Conservation (phyloP, 2,113 vertebrate genomes). For the Rousettus leschenaultii region DNA sequence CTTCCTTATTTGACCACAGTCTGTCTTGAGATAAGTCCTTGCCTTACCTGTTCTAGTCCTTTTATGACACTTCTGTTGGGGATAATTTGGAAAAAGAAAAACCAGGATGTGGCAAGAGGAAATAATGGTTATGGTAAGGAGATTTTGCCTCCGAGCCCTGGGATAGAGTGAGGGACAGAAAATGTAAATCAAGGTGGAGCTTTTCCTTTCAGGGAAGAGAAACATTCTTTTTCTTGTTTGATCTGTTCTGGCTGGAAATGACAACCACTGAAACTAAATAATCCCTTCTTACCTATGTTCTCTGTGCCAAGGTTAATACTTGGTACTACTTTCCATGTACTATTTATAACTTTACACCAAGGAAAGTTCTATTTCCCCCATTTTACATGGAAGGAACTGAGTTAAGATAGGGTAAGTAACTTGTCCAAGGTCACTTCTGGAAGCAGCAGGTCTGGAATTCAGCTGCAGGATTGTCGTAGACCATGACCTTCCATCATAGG, state of each 20-base stretch:
- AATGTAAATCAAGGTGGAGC: background rate
- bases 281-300: background rate
- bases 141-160: background rate
- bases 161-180: background rate
- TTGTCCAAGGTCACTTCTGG: background rate
- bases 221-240: background rate
- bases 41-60: conserved; percentile 15
- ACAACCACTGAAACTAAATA: background rate
- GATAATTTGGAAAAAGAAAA: conserved; percentile 4
- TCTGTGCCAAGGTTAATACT: background rate
- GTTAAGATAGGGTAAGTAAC: background rate
- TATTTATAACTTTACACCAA: background rate
- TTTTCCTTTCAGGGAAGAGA: background rate
- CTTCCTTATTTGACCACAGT: conserved; percentile 68
- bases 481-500: background rate
- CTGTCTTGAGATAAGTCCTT: background rate
- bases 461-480: background rate
- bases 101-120: conserved; percentile 21
- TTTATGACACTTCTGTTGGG: background rate
- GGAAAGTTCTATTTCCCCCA: background rate
- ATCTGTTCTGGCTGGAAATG: background rate
- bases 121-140: background rate
- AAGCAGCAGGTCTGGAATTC: background rate
- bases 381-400: background rate
- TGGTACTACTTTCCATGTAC: background rate